Conservation (phyloP, 1,140 invertebrate species). For the Lineus longissimus region DNA sequence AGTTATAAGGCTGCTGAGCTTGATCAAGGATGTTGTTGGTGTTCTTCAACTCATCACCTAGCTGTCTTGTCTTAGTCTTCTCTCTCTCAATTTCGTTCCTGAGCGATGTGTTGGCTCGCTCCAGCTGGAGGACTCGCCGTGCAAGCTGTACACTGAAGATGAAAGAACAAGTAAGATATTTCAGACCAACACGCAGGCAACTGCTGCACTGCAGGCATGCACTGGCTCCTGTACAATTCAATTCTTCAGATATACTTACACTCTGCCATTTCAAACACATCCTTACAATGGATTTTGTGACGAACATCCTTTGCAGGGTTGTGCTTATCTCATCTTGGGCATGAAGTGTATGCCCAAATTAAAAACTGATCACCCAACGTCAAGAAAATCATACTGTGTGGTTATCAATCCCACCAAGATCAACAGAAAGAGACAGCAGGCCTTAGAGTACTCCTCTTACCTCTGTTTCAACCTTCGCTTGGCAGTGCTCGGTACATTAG, state of each 20-base stretch:
- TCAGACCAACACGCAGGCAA: background rate
- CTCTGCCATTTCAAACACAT: too few relatives aligned
- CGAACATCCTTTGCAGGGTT: too few relatives aligned
- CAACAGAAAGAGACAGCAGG: too few relatives aligned
- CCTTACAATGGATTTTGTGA: too few relatives aligned
- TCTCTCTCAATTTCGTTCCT: slow-evolving; percentile 45
- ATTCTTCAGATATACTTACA: too few relatives aligned
- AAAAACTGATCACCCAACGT: too few relatives aligned
- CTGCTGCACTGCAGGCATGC: background rate
- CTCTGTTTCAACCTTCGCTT: slow-evolving; percentile 53
- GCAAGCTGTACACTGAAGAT: slow-evolving; percentile 47
- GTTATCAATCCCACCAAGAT: too few relatives aligned
- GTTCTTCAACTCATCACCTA: slow-evolving; percentile 46
- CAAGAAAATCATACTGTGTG: too few relatives aligned
- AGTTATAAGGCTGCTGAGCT: slow-evolving; percentile 51
- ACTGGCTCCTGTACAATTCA: background rate
- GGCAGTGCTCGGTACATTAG: slow-evolving; percentile 49
- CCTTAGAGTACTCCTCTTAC: too few relatives aligned
- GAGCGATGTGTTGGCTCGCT: slow-evolving; percentile 45
- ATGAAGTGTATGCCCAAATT: too few relatives aligned
- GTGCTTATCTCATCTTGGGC: too few relatives aligned
- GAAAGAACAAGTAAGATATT: background rate
- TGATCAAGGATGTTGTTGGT: slow-evolving; percentile 44
- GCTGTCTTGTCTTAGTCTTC: slow-evolving; percentile 36
- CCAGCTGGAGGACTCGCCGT: slow-evolving; percentile 47